Evolutionary conservation across 2,888 invertebrate species (phyloP).

Genomic region (Hypena proboscidalis): DNA sequence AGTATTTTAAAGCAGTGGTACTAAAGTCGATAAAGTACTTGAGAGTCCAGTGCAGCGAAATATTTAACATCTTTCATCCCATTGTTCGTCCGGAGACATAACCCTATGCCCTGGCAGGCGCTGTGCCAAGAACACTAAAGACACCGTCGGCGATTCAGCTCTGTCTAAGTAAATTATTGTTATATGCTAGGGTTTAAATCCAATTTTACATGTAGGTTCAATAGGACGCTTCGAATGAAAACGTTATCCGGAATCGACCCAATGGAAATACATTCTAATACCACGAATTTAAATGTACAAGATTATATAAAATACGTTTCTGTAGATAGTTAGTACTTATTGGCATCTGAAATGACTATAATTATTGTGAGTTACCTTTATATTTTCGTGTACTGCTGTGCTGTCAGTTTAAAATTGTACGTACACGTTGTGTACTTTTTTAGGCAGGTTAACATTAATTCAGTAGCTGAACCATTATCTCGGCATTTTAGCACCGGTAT

Average conservation of each 20-base stretch:
- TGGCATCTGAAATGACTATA: no score
- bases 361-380: no score
- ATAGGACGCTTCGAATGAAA: not conserved
- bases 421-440: no score
- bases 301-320: no score
- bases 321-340: no score
- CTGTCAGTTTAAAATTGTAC: no score
- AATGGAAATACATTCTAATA: no score
- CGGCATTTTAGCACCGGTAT: no score
- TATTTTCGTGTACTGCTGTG: no score
- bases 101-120: conserved; percentile 45
- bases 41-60: conserved; percentile 26
- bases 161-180: conserved; percentile 49
- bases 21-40: conserved; percentile 18
- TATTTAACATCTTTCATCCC: conserved; percentile 37
- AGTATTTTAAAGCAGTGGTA: conserved; percentile 11
- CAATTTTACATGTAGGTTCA: not conserved
- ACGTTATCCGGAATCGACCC: not conserved
- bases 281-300: no score
- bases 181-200: conserved; percentile 15
- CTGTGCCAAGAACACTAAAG: conserved; percentile 51
- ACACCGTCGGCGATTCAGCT: conserved; percentile 39
- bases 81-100: conserved; percentile 28
- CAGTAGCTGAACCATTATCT: no score
- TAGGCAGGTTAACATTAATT: no score